Base-by-base conservation (phyloP, 2,888 invertebrate species). In the Epistrophe eligans region DNA sequence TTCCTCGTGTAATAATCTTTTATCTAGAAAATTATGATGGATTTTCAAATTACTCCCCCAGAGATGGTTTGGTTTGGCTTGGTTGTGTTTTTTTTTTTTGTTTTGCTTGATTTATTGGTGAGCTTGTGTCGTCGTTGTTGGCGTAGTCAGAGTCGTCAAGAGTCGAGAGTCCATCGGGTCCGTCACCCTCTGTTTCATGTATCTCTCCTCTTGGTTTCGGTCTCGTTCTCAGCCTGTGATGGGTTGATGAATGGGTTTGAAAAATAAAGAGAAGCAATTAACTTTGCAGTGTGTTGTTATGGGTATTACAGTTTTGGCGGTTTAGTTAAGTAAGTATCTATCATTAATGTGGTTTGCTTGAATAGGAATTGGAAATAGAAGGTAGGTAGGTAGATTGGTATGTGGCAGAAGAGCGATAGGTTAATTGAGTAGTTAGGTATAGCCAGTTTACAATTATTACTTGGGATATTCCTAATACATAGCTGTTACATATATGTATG, bases 1-100 rank as follows among this genome's bases (percentile, higher is more conserved):
- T 83, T 79, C 62, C 87, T 83, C 83, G 79, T 83, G 83, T 87
- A 87, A 87, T 87, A 87, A 87, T 87, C 83, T 87, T 83, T 87
- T 87, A 83, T 82, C 76, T 83, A 79, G 83, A 87, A 87, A 87
- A 87, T 87, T 87, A 87, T 87, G 83, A 87, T 87, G 83, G 87
- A 87, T 87, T 83, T 87, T 82, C 79, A 87, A 87, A 82, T 87
- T 83, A 83, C 83, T 87, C 79, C 79, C 87, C 76, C 79, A 66
- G 74, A 82, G 82, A 73, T 77, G 24, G 55, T 45, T 64, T 52
- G 50, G 50, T 50, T 50, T 19, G 52, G 52, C 24, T 28, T 17
- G 6, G 11, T 40, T 28, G 32, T 55, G 57, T 48, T 57, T 45
- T 55, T 10, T 38, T 55, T 74, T 74, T 38, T 55, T 72, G 5